A percentile compares a stretch with the other conserved stretches of the same genome.
phyloP scores from a whole-genome alignment of 2,797 vertebrate genomes.

The Sebastes goodei region DNA sequence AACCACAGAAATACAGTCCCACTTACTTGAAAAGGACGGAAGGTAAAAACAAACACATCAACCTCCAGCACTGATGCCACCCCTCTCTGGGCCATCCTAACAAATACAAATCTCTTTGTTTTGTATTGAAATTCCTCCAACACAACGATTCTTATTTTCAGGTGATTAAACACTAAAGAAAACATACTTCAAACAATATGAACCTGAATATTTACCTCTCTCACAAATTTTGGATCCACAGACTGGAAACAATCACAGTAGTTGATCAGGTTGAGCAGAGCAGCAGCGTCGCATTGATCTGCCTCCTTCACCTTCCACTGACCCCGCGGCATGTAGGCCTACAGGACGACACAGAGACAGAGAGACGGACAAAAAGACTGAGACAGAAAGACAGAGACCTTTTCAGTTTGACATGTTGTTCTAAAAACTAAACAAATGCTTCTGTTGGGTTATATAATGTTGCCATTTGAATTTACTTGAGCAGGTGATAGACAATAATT shows the following conservation, averaged over 20 bases:
- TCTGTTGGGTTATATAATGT: neutral
- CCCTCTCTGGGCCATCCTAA: no score
- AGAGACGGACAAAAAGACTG: no score
- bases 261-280: constrained; percentile 85
- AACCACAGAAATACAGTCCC: neutral
- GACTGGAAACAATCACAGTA: constrained; percentile 77
- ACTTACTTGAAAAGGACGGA: no score
- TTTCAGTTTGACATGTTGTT: neutral
- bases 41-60: no score
- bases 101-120: no score
- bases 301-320: constrained; percentile 69
- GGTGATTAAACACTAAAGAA: no score
- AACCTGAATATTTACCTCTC: constrained; percentile 70
- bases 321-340: constrained; percentile 85
- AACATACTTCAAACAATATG: neutral
- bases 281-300: constrained; percentile 78
- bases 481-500: neutral
- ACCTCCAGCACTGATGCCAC: no score
- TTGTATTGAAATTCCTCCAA: no score
- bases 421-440: neutral
- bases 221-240: constrained; percentile 70
- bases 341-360: neutral
- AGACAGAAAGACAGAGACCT: neutral
- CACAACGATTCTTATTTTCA: no score
- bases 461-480: neutral